Percentiles rank a stretch among this genome's conserved stretches.
Evolutionary conservation across 2,797 vertebrate genomes (phyloP).

Genomic region (Anniella stebbinsi): DNA sequence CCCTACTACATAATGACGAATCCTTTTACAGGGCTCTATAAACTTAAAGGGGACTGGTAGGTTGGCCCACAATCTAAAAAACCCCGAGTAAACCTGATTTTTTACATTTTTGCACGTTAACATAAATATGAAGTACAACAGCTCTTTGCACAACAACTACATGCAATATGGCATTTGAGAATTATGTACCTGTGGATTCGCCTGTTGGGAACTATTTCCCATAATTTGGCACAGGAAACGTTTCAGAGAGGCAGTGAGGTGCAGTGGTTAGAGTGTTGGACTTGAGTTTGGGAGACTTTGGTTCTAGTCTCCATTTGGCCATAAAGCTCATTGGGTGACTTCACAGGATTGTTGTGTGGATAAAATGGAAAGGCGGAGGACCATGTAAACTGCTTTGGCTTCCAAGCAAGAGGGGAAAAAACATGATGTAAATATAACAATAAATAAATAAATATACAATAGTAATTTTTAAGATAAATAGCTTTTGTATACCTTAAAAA

Average conservation of each 20-base stretch:
- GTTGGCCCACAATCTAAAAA: conserved; percentile 49
- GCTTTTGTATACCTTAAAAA: not conserved
- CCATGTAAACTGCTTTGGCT: too few species aligned
- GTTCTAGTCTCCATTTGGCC: too few species aligned
- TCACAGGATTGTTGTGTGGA: too few species aligned
- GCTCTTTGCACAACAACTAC: not conserved
- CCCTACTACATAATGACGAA: conserved; percentile 92
- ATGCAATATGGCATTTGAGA: not conserved
- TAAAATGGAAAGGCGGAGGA: too few species aligned
- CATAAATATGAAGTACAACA: not conserved
- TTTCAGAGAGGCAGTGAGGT: not conserved
- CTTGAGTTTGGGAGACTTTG: too few species aligned
- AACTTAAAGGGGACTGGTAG: conserved; percentile 91
- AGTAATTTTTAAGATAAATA: not conserved
- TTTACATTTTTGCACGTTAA: too few species aligned
- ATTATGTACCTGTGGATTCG: not conserved
- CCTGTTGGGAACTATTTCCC: not conserved
- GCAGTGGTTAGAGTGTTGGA: too few species aligned
- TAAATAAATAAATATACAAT: too few species aligned
- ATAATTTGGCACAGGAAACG: not conserved
- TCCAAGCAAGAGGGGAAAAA: too few species aligned
- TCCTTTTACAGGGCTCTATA: conserved; percentile 89
- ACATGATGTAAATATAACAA: too few species aligned
- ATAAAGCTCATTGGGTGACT: too few species aligned
- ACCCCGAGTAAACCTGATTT: not conserved